Base-by-base conservation (phyloP, 2,113 vertebrate genomes). In the Salvelinus sp. region DNA sequence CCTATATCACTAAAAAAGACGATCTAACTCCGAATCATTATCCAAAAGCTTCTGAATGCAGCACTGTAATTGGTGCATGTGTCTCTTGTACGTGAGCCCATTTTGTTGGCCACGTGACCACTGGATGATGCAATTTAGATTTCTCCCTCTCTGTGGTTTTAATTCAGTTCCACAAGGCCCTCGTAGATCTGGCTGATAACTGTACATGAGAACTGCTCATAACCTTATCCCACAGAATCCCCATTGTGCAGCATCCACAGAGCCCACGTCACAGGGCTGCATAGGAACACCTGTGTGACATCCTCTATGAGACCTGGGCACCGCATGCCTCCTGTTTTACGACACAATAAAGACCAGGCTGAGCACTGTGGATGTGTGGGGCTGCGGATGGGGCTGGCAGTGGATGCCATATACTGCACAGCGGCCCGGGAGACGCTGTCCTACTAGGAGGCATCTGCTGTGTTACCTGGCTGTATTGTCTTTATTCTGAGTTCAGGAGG, bases 371-470 rank as follows among this genome's bases (percentile, higher is more conserved):
- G 33, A 18, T 16, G 6, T 33, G 18, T 16, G 23, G 63, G 66
- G 50, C 33, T 63, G 63, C 4, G 20, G 9, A 22, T n/a, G 58
- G n/a, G 18, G 54, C 48, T 58, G 25, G 20, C 58, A 7, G 18
- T 63, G 18, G 4, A 7, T 57, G 70, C 47, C 62, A 54, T 58
- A 60, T 67, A 63, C n/a, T 50, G 12, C 25, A 20, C 69, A 71
- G 69, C 50, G 48, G 44, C 76, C 69, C 69, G 60, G 57, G 38
- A 76, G 58, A 71, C n/a, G 16, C 38, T 16, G 60, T 30, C 76
- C 69, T 68, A 50, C 76, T 77, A 69, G 2, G 76, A 77, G 63
- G 70, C 76, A 73, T 77, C 76, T 72, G 76, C 63, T 72, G 70
- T 48, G 30, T 77, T 63, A 77, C 76, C 76, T 18, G 63, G 44